Percentiles rank a stretch among this genome's conserved stretches.
phyloP scores from a whole-genome alignment of 2,888 invertebrate genomes.

The Enchytraeus crypticus region DNA sequence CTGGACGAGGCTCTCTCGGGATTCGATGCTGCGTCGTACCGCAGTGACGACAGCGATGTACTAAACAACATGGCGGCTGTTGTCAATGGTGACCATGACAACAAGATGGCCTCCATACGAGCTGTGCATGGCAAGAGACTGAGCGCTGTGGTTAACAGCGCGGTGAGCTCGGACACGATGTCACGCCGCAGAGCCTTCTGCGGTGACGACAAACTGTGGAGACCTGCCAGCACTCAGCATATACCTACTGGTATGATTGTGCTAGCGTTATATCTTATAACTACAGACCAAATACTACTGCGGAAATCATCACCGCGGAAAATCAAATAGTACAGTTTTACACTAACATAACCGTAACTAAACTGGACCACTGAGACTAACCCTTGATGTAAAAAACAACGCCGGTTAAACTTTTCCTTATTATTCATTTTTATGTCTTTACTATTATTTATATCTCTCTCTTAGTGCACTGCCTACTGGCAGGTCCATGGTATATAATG shows the following conservation, averaged over 20 bases:
- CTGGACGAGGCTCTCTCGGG: background rate
- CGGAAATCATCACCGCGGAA: no score
- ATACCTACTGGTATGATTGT: background rate
- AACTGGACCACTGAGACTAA: no score
- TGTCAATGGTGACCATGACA: conserved; percentile 28
- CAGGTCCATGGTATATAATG: no score
- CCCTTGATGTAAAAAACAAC: no score
- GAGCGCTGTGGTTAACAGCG: conserved; percentile 6
- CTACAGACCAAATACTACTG: no score
- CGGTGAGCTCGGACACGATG: background rate
- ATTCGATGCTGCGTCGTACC: background rate
- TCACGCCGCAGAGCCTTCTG: background rate
- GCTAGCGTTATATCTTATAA: no score
- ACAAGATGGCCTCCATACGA: conserved; percentile 79
- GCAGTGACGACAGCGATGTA: background rate
- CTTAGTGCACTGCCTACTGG: no score
- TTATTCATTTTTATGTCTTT: no score
- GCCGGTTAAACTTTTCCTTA: no score
- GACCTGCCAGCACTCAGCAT: background rate
- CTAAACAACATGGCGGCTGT: conserved; percentile 3
- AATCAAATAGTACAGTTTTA: no score
- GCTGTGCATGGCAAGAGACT: conserved; percentile 57
- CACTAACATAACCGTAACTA: no score
- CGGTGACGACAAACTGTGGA: background rate
- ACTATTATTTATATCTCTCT: no score